Percentiles rank a stretch among this genome's conserved stretches.
phyloP scores from a whole-genome alignment of 2,797 vertebrate species.

The Enteromius argenteus region DNA sequence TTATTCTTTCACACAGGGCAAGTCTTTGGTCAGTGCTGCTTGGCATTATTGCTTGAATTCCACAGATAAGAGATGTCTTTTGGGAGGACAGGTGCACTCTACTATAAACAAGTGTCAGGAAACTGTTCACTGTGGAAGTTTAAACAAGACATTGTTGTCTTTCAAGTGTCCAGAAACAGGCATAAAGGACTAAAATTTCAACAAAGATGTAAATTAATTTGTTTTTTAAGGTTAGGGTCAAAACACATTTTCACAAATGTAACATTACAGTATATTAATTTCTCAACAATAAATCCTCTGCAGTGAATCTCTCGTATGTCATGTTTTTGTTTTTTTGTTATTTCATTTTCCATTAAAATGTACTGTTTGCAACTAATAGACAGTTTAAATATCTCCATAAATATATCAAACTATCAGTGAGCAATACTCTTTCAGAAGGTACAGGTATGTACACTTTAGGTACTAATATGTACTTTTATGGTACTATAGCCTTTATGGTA shows the following conservation, averaged over 20 bases:
- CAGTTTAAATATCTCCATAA: neutral
- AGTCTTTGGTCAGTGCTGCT: neutral
- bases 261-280: no score
- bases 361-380: neutral
- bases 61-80: neutral
- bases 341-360: neutral
- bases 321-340: neutral
- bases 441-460: neutral
- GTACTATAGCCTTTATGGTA: neutral
- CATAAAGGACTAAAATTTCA: neutral
- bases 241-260: no score
- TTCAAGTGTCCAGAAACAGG: neutral
- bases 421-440: no score
- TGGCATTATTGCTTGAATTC: slow-evolving; percentile 13
- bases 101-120: neutral
- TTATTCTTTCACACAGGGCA: neutral
- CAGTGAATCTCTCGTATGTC: no score
- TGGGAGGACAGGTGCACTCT: neutral
- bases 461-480: neutral
- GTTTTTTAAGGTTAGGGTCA: neutral
- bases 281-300: no score
- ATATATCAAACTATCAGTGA: no score
- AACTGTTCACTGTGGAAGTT: neutral
- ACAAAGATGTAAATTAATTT: neutral
- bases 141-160: neutral